Evolutionary conservation across 2,797 vertebrate genomes (phyloP).

Genomic region (Gobio occitaniae): DNA sequence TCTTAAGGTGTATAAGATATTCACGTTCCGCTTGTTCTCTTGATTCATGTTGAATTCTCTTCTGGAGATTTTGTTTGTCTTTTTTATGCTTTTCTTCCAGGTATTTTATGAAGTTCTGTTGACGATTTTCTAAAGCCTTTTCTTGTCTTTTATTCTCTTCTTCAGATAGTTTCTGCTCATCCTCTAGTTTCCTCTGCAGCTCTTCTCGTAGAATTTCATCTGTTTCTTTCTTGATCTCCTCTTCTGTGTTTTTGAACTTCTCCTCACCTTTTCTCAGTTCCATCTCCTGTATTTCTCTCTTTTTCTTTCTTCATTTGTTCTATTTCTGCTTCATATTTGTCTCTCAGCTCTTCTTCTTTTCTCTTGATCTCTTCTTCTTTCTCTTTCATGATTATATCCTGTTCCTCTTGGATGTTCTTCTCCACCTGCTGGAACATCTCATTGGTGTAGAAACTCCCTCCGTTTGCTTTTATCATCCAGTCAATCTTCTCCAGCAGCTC

Average conservation of each 20-base stretch:
- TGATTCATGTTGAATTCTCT: not conserved
- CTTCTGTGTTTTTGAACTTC: not conserved
- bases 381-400: slow-evolving; percentile 1
- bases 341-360: slow-evolving; percentile 14
- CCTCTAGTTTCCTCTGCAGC: not conserved
- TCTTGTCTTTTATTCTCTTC: slow-evolving; percentile 6
- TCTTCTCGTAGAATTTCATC: not conserved
- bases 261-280: not conserved
- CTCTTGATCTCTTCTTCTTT: not conserved
- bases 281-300: not conserved
- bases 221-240: not conserved
- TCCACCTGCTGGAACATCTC: slow-evolving; percentile 17
- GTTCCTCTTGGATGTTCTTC: slow-evolving; percentile 31
- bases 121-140: not conserved
- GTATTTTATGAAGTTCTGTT: not conserved
- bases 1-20: not conserved
- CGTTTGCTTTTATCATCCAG: not conserved
- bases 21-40: not conserved
- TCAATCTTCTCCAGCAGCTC: not conserved
- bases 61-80: not conserved
- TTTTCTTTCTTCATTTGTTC: slow-evolving; percentile 11
- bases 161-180: slow-evolving; percentile 6
- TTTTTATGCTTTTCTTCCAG: not conserved
- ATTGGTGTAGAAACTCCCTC: not conserved
- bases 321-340: slow-evolving; percentile 35